A percentile compares a stretch with the other conserved stretches of the same genome.
Conservation (phyloP, 1,140 invertebrate genomes). For the Panagrolaimus sp. region DNA sequence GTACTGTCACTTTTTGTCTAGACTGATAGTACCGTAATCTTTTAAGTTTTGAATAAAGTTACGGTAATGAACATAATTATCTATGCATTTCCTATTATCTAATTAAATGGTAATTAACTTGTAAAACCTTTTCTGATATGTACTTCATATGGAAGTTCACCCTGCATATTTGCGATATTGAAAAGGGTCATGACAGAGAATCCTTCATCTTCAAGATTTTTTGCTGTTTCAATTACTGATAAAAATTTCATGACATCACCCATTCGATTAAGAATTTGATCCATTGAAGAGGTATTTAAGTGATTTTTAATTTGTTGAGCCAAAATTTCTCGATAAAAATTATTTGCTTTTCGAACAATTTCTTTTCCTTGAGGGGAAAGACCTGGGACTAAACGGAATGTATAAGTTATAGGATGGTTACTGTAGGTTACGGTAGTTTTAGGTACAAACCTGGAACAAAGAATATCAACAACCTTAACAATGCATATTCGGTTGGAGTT, state of each 20-base stretch:
- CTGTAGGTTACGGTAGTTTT: background rate
- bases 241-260: background rate
- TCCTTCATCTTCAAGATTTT: background rate
- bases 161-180: background rate
- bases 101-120: background rate
- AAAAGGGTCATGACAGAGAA: slow-evolving; percentile 5
- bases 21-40: too few species aligned
- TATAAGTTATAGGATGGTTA: background rate
- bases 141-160: background rate
- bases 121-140: slow-evolving; percentile 5
- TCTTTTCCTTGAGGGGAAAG: slow-evolving; percentile 10
- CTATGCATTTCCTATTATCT: background rate
- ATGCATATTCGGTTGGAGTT: background rate
- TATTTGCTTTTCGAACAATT: background rate
- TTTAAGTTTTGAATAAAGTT: too few species aligned
- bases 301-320: background rate
- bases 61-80: too few species aligned
- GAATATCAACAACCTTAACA: background rate
- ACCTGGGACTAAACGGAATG: background rate
- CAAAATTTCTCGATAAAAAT: background rate
- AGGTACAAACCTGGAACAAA: background rate
- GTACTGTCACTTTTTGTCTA: too few species aligned
- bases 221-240: background rate
- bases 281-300: background rate
- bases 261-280: background rate